Conservation (phyloP, 2,113 vertebrate genomes). For the Anser brachyrhynchus region DNA sequence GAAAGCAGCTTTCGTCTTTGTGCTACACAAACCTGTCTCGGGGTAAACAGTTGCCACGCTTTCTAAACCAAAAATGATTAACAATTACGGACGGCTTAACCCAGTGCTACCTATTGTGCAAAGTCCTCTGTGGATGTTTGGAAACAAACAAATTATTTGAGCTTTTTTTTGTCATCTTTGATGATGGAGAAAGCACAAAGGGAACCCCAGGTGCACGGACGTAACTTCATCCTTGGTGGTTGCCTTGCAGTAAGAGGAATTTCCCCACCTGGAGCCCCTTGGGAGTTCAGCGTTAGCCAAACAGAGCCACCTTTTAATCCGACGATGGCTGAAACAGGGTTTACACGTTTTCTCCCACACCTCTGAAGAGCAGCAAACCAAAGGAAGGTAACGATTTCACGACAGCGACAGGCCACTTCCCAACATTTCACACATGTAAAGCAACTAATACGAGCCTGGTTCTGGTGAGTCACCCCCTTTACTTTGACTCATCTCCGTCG, state of each 20-base stretch:
- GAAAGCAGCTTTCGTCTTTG: not conserved
- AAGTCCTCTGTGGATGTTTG: not conserved
- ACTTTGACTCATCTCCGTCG: not conserved
- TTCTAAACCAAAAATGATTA: not conserved
- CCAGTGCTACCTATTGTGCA: not conserved
- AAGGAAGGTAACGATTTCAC: not conserved
- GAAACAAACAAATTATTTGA: not conserved
- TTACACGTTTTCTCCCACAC: not conserved
- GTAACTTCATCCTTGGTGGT: not conserved
- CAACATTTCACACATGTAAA: not conserved
- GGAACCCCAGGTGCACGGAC: not conserved
- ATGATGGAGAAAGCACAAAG: not conserved
- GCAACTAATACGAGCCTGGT: not conserved
- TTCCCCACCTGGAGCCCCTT: not conserved
- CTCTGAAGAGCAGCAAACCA: not conserved
- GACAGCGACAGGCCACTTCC: not conserved
- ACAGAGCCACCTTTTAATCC: not conserved
- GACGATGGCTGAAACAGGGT: not conserved
- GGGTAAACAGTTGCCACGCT: not conserved
- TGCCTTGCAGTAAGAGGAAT: not conserved
- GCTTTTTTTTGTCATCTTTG: not conserved
- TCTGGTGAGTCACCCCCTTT: slow-evolving; percentile 8
- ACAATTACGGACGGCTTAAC: not conserved
- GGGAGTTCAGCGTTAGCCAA: not conserved
- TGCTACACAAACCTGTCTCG: not conserved